Percentiles rank a stretch among this genome's conserved stretches.
phyloP scores from a whole-genome alignment of 2,113 vertebrate genomes.

The Polypterus senegalus region DNA sequence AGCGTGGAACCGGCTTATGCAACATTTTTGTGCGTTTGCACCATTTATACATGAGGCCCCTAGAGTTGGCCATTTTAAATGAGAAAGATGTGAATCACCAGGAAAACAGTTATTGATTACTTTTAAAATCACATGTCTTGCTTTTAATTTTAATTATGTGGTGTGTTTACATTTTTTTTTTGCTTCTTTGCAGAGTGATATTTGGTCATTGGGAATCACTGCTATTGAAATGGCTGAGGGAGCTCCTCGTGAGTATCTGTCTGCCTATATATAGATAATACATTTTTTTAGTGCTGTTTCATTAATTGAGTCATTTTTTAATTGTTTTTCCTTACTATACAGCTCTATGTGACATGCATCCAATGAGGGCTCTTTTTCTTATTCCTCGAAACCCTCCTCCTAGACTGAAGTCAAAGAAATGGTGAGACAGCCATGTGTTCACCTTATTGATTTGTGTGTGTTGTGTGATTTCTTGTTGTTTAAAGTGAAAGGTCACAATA shows the following conservation, averaged over 20 bases:
- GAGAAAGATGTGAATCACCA: too few species aligned
- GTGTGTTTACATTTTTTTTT: not conserved
- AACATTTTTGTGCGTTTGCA: too few species aligned
- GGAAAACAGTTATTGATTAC: not conserved
- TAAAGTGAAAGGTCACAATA: too few species aligned
- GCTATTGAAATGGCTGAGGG: slow-evolving; percentile 91
- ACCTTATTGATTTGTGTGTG: not conserved
- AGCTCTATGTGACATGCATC: slow-evolving; percentile 87
- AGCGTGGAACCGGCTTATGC: too few species aligned
- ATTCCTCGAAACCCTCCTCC: slow-evolving; percentile 82
- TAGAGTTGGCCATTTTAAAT: too few species aligned
- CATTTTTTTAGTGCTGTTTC: slow-evolving; percentile 10
- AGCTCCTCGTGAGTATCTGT: slow-evolving; percentile 69
- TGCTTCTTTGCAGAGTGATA: slow-evolving; percentile 61
- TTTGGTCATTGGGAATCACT: slow-evolving; percentile 87
- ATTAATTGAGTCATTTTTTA: not conserved
- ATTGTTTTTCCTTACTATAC: slow-evolving; percentile 4
- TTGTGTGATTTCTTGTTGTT: too few species aligned
- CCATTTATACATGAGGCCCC: too few species aligned
- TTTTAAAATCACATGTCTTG: not conserved
- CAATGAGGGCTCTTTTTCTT: slow-evolving; percentile 82
- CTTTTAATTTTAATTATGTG: not conserved
- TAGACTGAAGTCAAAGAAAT: slow-evolving; percentile 85
- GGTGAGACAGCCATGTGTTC: slow-evolving; percentile 40
- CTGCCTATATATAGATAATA: not conserved